phyloP scores from a whole-genome alignment of 2,797 vertebrate genomes.

The Poecilia gillii region DNA sequence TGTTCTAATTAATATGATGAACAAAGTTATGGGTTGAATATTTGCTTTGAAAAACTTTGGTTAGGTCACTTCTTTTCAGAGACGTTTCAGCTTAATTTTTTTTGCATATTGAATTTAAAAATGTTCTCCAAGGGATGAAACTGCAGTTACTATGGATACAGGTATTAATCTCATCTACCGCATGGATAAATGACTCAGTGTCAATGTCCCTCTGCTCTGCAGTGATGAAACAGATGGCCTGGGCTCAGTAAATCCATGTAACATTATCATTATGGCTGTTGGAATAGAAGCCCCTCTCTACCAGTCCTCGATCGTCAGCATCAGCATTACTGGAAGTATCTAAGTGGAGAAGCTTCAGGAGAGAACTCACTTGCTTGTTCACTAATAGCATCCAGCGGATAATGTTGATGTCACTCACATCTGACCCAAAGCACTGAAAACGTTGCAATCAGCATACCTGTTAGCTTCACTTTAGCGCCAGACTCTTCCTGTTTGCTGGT shows the following conservation, averaged over 20 bases:
- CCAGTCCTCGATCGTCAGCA: conserved; percentile 4
- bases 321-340: not conserved
- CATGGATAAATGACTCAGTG: not conserved
- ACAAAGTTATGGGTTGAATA: not conserved
- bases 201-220: conserved; percentile 12
- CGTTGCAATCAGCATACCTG: not conserved
- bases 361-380: not conserved
- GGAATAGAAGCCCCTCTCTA: not conserved
- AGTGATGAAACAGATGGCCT: conserved; percentile 20
- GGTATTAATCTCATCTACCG: not conserved
- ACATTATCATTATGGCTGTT: conserved; percentile 6
- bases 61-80: not conserved
- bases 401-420: not conserved
- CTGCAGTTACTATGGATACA: conserved; percentile 11
- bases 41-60: not conserved
- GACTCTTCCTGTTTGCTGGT: not conserved
- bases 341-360: not conserved
- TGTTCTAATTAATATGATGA: not conserved
- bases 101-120: conserved; percentile 5
- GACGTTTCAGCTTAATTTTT: not conserved
- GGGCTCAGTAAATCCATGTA: conserved; percentile 1
- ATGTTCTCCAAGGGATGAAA: not conserved
- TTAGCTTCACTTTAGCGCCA: not conserved
- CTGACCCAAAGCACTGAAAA: not conserved
- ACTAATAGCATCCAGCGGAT: not conserved